Evolutionary conservation across 1,140 invertebrate genomes (phyloP).

Genomic region (Drosophila nikananu): DNA sequence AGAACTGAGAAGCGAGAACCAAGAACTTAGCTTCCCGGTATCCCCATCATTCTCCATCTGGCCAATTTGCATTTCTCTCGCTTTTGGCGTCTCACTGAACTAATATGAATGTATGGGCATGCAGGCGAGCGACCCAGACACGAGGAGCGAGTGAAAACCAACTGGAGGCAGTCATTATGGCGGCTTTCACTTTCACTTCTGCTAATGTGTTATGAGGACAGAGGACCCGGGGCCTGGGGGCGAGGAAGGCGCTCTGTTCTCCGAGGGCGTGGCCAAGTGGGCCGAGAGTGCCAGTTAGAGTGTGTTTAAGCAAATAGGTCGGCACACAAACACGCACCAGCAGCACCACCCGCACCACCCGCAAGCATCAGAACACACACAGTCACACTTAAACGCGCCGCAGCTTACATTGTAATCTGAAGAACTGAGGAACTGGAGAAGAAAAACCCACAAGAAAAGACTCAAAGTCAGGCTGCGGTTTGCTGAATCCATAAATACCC

Average conservation of each 20-base stretch:
- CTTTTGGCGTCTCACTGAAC: conserved; percentile 40
- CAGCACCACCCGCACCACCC: neutral
- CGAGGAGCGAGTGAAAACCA: conserved; percentile 74
- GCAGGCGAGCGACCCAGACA: conserved; percentile 64
- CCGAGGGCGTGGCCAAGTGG: conserved; percentile 35
- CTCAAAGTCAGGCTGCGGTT: neutral
- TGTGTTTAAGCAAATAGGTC: conserved; percentile 79
- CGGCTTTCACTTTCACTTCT: conserved; percentile 81
- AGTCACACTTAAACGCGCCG: conserved; percentile 64
- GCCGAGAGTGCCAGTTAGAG: conserved; percentile 41
- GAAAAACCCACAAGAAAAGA: conserved; percentile 44
- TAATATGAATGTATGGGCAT: conserved; percentile 77
- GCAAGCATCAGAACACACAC: conserved; percentile 20
- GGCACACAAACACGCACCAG: conserved; percentile 43
- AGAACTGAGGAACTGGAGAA: conserved; percentile 33
- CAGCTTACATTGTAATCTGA: conserved; percentile 78
- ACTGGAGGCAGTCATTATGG: conserved; percentile 81
- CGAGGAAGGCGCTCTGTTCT: conserved; percentile 11
- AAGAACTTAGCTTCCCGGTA: conserved; percentile 14
- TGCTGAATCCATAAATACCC: conserved; percentile 17
- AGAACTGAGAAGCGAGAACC: neutral
- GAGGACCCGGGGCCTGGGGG: conserved; percentile 11
- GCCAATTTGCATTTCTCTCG: conserved; percentile 31
- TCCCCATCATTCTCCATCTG: conserved; percentile 25
- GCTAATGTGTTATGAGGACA: conserved; percentile 81